Evolutionary conservation across 2,888 invertebrate species (phyloP), one percentile per base, ranked within the genome.

Genomic region (Limulus polyphemus): DNA sequence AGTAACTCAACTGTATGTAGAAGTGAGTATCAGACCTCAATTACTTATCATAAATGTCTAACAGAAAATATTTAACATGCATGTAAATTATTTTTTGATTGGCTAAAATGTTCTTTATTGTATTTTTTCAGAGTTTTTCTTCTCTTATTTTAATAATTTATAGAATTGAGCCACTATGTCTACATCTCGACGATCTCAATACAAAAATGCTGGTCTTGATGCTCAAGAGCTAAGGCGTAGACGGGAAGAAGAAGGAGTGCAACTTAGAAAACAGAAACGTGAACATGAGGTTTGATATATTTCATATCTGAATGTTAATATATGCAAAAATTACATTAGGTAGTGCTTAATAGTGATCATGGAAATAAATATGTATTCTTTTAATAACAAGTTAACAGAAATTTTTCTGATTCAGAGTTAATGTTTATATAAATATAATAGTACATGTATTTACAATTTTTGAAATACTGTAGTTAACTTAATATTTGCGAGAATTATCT

Each of bases 171-270:
- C 57, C 57, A 62, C 14, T 57, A 64, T 61, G 63, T 64, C 62
- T 59, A 54, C 57, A 49, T 61, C 67, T 46, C 72, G 72, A 56
- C 68, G 71, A 76, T 86, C 89, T 78, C 86, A 92, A 72, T 97
- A 95, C 76, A 95, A 97, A 84, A 94, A 94, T 81, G 84, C 85
- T 68, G 92, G 90, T 2, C 79, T 93, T 70, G 93, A 94, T 78
- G 88, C 91, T 7, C 88, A 93, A 69, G 95, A 97, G 78, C 80
- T 95, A 71, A 83, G 97, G 57, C 83, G 95, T 59, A 81, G 95
- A 52, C 81, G 97, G 54, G 97, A 97, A 76, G 97, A 98, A 73
- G 95, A 95, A 77, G 95, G 95, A 47, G 89, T 98, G 47, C 95
- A 97, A 74, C 80, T 98, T 57, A 80, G 97, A 59, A 97, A 97